phyloP scores from a whole-genome alignment of 2,888 invertebrate species.

The Drosophila sordidula region DNA sequence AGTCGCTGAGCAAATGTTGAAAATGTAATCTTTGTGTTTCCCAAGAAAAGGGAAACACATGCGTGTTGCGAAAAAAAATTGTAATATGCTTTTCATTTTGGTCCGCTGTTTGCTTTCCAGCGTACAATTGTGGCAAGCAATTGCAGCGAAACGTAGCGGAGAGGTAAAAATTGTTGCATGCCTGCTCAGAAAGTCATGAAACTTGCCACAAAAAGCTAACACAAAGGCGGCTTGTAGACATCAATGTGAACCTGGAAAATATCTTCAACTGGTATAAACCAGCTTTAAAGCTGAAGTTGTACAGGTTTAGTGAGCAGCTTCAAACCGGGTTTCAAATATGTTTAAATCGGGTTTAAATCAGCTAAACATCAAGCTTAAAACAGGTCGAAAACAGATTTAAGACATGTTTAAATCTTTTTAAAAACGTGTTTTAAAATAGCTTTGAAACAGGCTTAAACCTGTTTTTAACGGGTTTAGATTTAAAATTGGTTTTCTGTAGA shows the following conservation, averaged over 20 bases:
- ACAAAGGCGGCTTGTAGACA: not conserved
- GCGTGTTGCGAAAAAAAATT: slow-evolving; percentile 6
- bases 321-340: not conserved
- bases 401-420: too few relatives aligned
- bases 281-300: not conserved
- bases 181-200: slow-evolving; percentile 18
- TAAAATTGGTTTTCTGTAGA: too few relatives aligned
- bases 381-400: too few relatives aligned
- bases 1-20: slow-evolving; percentile 52
- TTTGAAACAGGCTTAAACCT: too few relatives aligned
- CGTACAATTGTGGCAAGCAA: slow-evolving; percentile 33
- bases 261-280: not conserved
- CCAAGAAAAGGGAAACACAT: slow-evolving; percentile 3
- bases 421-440: too few relatives aligned
- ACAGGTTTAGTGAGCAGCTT: not conserved
- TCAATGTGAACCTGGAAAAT: not conserved
- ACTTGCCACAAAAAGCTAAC: slow-evolving; percentile 9
- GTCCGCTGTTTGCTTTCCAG: slow-evolving; percentile 18
- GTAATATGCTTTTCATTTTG: slow-evolving; percentile 9
- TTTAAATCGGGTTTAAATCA: not conserved
- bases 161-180: slow-evolving; percentile 16
- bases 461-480: too few relatives aligned
- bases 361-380: too few relatives aligned
- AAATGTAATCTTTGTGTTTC: slow-evolving; percentile 48
- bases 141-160: slow-evolving; percentile 23